Percentiles rank a stretch among this genome's conserved stretches.
phyloP scores from a whole-genome alignment of 1,140 invertebrate species.

The Heterodera carotae region DNA sequence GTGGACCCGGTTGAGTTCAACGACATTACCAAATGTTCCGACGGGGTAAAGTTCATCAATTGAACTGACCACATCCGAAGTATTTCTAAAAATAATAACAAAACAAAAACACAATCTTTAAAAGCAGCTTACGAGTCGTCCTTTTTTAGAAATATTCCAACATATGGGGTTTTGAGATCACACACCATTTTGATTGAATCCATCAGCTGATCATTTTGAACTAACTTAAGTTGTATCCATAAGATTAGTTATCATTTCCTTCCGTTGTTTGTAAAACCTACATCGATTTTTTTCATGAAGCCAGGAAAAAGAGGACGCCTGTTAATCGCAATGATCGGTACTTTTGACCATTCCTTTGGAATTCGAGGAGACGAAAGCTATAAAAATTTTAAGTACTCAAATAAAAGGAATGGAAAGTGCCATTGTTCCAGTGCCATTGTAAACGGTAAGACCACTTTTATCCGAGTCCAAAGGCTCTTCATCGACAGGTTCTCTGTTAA shows the following conservation, averaged over 20 bases:
- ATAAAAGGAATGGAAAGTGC: not conserved
- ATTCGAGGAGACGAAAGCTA: slow-evolving; percentile 71
- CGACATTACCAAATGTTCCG: slow-evolving; percentile 96
- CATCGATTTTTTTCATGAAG: slow-evolving; percentile 96
- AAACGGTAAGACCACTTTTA: not conserved
- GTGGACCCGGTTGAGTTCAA: slow-evolving; percentile 71
- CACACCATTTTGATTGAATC: slow-evolving; percentile 14
- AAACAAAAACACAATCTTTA: slow-evolving; percentile 36
- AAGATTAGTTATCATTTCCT: not conserved
- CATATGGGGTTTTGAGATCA: slow-evolving; percentile 75
- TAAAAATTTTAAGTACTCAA: not conserved
- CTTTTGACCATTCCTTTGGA: slow-evolving; percentile 92
- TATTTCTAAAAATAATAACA: slow-evolving; percentile 54
- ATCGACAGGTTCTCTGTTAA: not conserved
- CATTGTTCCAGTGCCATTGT: not conserved
- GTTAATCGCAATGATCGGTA: slow-evolving; percentile 89
- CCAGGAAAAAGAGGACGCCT: slow-evolving; percentile 94
- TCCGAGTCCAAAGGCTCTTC: not conserved
- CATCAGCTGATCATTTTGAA: slow-evolving; percentile 83
- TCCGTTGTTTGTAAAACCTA: too few species aligned
- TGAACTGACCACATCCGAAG: slow-evolving; percentile 75
- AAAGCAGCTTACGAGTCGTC: slow-evolving; percentile 76
- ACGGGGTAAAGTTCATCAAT: slow-evolving; percentile 85
- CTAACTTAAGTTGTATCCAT: slow-evolving; percentile 56
- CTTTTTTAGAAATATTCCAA: slow-evolving; percentile 93